Base-by-base conservation (phyloP, 2,113 vertebrate genomes). In the Nasalis larvatus region DNA sequence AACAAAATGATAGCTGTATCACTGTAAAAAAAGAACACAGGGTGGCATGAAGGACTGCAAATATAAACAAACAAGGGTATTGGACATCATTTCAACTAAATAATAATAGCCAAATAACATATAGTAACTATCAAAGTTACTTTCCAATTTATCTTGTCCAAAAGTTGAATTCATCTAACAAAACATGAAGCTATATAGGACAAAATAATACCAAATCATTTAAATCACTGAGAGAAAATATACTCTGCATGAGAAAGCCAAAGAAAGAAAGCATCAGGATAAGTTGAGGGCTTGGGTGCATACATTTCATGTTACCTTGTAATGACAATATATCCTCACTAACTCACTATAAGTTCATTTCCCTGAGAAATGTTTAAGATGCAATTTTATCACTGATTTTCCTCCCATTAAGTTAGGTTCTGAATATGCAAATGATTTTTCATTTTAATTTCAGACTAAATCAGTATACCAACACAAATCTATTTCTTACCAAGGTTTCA, bases 381-480 rank as follows among this genome's bases (percentile, higher is more conserved):
- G 83, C 52, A 98, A 96, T 97, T 86, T 74, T 98, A 98, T 94
- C 83, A 88, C 52, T 54, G 80, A 96, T 98, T 97, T 98, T 96
- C 73, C 47, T 97, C 54, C 82, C 94, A 96, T 93, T 96, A 98
- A 96, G 86, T 87, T 84, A 95, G 71, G 73, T 88, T 96, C 84
- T 92, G 92, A 92, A 54, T 89, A 97, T 98, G 98, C 94, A 97
- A 97, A 97, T 94, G 25, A 96, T 27, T 66, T 95, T 98, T 96
- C 87, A 96, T 92, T 97, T 98, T 97, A 93, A 98, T 97, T 98
- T 94, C 94, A 92, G 83, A 74, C 85, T 98, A 97, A 97, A 98
- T 98, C 49, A 69, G 94, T 87, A 77, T 92, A 97, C 94, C 66
- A 96, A 95, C 86, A 76, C 94, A 97, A 96, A 94, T 97, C 86